Conservation (phyloP, 2,113 vertebrate species). For the Narcine bancroftii region DNA sequence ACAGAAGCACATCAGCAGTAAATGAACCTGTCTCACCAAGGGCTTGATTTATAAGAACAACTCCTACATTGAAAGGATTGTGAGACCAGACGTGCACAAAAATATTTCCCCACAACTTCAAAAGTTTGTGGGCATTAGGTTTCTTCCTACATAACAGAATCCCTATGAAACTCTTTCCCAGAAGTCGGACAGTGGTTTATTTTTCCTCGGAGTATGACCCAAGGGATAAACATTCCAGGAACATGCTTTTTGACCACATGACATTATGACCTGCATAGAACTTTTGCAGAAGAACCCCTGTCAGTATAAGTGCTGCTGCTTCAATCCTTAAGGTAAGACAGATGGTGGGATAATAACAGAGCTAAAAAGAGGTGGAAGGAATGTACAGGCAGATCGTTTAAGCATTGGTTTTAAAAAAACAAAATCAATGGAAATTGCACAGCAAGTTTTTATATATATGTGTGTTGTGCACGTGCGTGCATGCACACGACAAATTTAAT, state of each 20-base stretch:
- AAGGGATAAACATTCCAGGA: conserved; percentile 32
- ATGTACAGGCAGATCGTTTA: neutral
- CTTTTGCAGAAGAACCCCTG: conserved; percentile 10
- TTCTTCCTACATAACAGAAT: conserved; percentile 36
- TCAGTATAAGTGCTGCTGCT: neutral
- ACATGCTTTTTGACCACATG: conserved; percentile 32
- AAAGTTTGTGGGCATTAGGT: conserved; percentile 29
- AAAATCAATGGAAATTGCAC: neutral
- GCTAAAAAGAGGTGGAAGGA: neutral
- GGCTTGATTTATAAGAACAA: conserved; percentile 32
- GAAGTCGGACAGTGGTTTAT: conserved; percentile 26
- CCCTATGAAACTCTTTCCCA: conserved; percentile 33
- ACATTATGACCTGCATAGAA: conserved; percentile 3
- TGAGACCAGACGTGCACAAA: conserved; percentile 33
- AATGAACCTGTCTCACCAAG: conserved; percentile 33
- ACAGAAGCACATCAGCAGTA: conserved; percentile 25
- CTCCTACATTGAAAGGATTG: conserved; percentile 23
- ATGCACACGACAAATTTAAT: too few species aligned
- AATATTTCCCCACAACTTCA: conserved; percentile 32
- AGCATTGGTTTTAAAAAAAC: neutral
- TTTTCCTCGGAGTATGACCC: conserved; percentile 28
- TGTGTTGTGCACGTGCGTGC: too few species aligned
- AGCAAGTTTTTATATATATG: neutral
- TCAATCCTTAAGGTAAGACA: neutral
- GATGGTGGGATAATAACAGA: neutral